These are phyloP conservation scores for Falco biarmicus DNA, from an alignment of 2,797 vertebrate species.

Conservation along the genomic window DNA sequence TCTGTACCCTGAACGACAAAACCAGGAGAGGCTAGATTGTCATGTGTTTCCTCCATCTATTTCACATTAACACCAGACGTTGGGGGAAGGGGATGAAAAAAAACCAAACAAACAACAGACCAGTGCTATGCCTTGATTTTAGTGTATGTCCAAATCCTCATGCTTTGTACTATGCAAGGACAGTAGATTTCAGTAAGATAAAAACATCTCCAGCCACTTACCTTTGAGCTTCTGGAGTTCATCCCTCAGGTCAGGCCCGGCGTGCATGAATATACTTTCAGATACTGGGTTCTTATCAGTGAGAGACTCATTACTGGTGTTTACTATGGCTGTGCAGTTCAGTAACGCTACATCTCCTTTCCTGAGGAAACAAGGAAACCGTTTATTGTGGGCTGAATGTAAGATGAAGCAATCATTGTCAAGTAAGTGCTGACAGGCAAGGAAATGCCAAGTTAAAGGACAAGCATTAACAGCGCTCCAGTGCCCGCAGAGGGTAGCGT, in stretches of 20 bases:
- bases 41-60: fast-evolving
- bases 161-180: not conserved
- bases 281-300: conserved; percentile 94
- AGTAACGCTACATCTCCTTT: conserved; percentile 89
- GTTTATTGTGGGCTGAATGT: not conserved
- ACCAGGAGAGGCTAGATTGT: not conserved
- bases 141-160: not conserved
- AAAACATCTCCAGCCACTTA: conserved; percentile 33
- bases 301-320: conserved; percentile 95
- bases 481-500: fast-evolving
- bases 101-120: too few relatives aligned
- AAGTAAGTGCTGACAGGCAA: not conserved
- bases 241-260: conserved; percentile 90
- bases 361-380: conserved; percentile 75
- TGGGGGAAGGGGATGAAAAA: too few relatives aligned
- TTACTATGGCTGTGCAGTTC: conserved; percentile 94
- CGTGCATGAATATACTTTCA: conserved; percentile 89
- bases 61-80: not conserved
- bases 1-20: not conserved
- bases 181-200: not conserved
- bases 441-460: not conserved
- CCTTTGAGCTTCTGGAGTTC: conserved; percentile 96
- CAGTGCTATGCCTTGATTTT: not conserved
- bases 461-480: not conserved
- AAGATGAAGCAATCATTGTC: not conserved